Evolutionary conservation across 2,888 invertebrate species (phyloP), one percentile per base, ranked within the genome.

Genomic region (Meandrusa payeni): DNA sequence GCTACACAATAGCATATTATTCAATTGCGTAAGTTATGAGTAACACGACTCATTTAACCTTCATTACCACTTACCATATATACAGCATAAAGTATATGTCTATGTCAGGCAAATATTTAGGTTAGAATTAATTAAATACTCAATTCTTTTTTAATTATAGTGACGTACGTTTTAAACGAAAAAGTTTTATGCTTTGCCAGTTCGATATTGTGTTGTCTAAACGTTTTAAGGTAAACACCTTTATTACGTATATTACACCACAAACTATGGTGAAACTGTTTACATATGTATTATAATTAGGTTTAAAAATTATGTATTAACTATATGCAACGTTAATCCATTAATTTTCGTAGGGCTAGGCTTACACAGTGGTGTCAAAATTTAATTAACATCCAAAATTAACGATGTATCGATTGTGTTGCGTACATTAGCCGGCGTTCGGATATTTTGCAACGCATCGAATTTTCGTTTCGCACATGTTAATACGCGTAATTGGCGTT

Each of bases 1-100:
- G 37, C 27, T 7, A 22, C 26, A 48, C 48, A 48, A 48, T 46
- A 20, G 36, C 7, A 32, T 43, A 40, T 36, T 41, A 22, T 17
- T 22, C 27, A 22, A 31, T 40, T 44, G 33, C 41, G 17, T 43
- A 31, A 37, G 40, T 26, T 44, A 28, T 29, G 10, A 20, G 17
- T 26, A 17, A 24, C 3, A 15, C 22, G 17, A 11, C 31, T 19
- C 19, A 27, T 17, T 39, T 23, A 39, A 46, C 46, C 44, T 44
- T 39, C 12, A 20, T 41, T 33, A 10, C 5, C 7, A 10, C 26
- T 22, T 28, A 41, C 19, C 17, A 32, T 6, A 9, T 23, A 33
- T 23, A 13, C 13, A n/a, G n/a, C n/a, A 15, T 27, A 2, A 32
- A 32, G 5, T 31, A 10, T 31, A 13, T 3, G 0, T 29, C n/a